Conservation (phyloP, 1,140 invertebrate species). For the Lucilia cuprina region DNA sequence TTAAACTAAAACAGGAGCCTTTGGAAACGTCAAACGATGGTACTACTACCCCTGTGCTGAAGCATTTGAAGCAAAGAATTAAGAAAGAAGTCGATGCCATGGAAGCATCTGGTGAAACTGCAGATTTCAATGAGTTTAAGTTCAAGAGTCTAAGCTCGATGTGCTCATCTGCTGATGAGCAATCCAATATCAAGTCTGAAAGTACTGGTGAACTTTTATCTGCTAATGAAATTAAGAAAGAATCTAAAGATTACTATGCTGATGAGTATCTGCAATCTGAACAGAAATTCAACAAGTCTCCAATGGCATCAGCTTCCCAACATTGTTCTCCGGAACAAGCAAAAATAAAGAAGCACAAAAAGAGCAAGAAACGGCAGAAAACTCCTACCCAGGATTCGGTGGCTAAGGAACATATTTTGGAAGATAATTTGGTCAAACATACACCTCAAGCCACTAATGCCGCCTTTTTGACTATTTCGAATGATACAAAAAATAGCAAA, state of each 20-base stretch:
- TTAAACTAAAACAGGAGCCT: conserved; percentile 49
- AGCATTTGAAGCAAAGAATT: conserved; percentile 55
- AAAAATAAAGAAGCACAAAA: conserved; percentile 76
- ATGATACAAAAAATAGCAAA: conserved; percentile 6
- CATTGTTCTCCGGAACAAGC: conserved; percentile 65
- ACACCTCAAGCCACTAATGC: background rate
- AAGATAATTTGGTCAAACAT: background rate
- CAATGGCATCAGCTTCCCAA: conserved; percentile 37
- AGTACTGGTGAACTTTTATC: conserved; percentile 41
- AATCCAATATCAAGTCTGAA: conserved; percentile 37
- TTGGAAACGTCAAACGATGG: conserved; percentile 39
- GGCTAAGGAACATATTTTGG: background rate
- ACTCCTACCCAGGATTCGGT: conserved; percentile 48
- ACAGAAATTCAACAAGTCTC: conserved; percentile 26
- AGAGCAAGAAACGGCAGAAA: conserved; percentile 82
- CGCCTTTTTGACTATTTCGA: background rate
- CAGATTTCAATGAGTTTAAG: conserved; percentile 28
- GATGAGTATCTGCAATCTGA: conserved; percentile 30
- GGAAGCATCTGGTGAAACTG: conserved; percentile 24
- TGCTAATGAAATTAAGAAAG: conserved; percentile 57
- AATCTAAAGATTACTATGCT: conserved; percentile 48
- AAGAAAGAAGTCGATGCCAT: conserved; percentile 56
- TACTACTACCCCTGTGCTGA: conserved; percentile 36
- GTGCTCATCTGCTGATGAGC: background rate
- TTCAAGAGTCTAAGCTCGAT: background rate